phyloP scores from a whole-genome alignment of 2,797 vertebrate species.

The Decapterus maruadsi region DNA sequence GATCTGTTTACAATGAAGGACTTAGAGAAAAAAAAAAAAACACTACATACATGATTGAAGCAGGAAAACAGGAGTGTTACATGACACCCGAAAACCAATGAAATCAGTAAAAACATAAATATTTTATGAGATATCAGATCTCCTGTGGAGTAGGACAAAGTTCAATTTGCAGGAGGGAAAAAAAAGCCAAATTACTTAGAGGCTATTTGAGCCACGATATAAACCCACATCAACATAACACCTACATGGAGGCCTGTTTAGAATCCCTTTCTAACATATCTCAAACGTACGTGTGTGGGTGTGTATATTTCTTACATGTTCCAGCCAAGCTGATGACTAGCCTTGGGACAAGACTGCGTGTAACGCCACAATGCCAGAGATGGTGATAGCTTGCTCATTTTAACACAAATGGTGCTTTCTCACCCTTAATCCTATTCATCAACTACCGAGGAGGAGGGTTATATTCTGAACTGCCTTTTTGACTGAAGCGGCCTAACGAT shows the following conservation, averaged over 20 bases:
- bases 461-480: constrained; percentile 22
- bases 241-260: constrained; percentile 56
- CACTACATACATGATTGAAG: constrained; percentile 27
- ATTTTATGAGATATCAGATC: constrained; percentile 51
- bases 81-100: constrained; percentile 46
- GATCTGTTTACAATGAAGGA: constrained; percentile 60
- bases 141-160: constrained; percentile 52
- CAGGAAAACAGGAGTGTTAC: constrained; percentile 46
- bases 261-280: constrained; percentile 58
- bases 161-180: constrained; percentile 36
- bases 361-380: constrained; percentile 63
- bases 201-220: constrained; percentile 50
- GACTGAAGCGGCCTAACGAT: constrained; percentile 12
- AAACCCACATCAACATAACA: constrained; percentile 57
- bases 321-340: constrained; percentile 76
- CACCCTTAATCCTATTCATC: constrained; percentile 49
- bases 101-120: constrained; percentile 57
- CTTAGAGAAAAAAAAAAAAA: constrained; percentile 18
- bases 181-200: constrained; percentile 52
- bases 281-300: constrained; percentile 71
- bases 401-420: constrained; percentile 41
- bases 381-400: constrained; percentile 47
- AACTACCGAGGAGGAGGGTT: constrained; percentile 15
- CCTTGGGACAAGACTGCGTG: constrained; percentile 75
- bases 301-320: constrained; percentile 69